These are phyloP conservation scores for Gouania willdenowi DNA, from an alignment of 2,797 vertebrate species.

Conservation along the genomic window DNA sequence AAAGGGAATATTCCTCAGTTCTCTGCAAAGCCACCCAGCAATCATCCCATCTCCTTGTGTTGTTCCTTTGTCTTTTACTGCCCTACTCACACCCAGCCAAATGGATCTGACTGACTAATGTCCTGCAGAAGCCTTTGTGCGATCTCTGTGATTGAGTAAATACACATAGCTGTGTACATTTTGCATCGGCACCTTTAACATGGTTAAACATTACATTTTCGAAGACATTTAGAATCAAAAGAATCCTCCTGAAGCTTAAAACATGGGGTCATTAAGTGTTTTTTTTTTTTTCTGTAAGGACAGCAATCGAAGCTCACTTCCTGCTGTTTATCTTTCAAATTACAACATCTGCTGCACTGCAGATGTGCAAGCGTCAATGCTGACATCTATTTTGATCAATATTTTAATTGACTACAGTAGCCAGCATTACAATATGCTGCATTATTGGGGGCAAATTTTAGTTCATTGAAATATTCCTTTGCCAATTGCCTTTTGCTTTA, in stretches of 20 bases:
- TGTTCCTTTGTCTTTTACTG: slow-evolving; percentile 66
- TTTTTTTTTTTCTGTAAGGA: too few species aligned
- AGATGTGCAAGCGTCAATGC: too few species aligned
- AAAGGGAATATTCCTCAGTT: slow-evolving; percentile 71
- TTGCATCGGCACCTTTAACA: slow-evolving; percentile 35
- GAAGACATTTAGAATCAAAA: too few species aligned
- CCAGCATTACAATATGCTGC: slow-evolving; percentile 48
- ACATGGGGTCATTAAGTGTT: too few species aligned
- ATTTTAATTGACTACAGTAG: slow-evolving; percentile 65
- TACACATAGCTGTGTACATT: slow-evolving; percentile 22
- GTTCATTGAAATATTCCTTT: slow-evolving; percentile 59
- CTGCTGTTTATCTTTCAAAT: too few species aligned
- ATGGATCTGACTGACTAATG: slow-evolving; percentile 59
- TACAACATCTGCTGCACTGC: too few species aligned
- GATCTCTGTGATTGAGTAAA: slow-evolving; percentile 39
- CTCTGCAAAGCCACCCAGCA: slow-evolving; percentile 53
- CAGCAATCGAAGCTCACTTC: too few species aligned
- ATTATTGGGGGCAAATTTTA: slow-evolving; percentile 65
- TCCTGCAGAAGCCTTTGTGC: slow-evolving; percentile 31
- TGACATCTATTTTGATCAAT: slow-evolving; percentile 63
- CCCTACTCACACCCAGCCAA: slow-evolving; percentile 69
- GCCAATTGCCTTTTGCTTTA: slow-evolving; percentile 37
- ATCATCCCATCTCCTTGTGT: slow-evolving; percentile 65
- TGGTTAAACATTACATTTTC: too few species aligned
- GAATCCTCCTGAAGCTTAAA: too few species aligned